These are phyloP conservation scores for Clivina fossor DNA, from an alignment of 2,888 invertebrate species.

Conservation along the genomic window DNA sequence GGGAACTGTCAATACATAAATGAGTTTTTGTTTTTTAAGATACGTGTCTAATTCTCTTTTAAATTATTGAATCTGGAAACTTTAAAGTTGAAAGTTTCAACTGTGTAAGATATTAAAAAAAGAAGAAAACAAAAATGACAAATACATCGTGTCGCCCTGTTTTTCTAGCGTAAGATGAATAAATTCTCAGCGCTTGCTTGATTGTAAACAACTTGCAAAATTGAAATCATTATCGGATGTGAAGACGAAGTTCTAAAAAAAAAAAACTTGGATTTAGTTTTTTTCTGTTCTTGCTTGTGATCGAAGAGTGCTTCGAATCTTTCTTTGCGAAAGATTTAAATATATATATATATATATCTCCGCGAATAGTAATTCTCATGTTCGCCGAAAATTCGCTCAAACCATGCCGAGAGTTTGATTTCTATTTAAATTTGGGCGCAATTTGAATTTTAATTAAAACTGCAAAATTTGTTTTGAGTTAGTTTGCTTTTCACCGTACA, in stretches of 20 bases:
- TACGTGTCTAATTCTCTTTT: too few species aligned
- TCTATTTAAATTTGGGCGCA: constrained; percentile 12
- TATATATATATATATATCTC: too few species aligned
- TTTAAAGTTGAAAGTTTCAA: too few species aligned
- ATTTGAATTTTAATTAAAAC: constrained; percentile 22
- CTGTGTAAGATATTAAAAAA: too few species aligned
- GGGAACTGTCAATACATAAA: too few species aligned
- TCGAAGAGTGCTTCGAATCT: too few species aligned
- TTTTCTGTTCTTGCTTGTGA: constrained; percentile 8
- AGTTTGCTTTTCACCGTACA: constrained; percentile 5
- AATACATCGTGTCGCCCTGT: too few species aligned
- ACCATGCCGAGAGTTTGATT: constrained; percentile 4
- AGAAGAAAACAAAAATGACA: too few species aligned
- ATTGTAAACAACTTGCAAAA: constrained; percentile 30
- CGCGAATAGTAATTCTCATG: constrained; percentile 15
- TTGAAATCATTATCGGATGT: constrained; percentile 33
- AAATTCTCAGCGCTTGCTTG: constrained; percentile 14
- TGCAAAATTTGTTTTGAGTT: constrained; percentile 5
- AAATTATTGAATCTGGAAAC: too few species aligned
- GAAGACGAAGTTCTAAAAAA: constrained; percentile 29
- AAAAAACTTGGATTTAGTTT: constrained; percentile 27
- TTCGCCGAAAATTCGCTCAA: constrained; percentile 6
- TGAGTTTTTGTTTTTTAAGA: too few species aligned
- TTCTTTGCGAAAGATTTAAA: too few species aligned
- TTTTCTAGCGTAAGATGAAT: too few species aligned